Evolutionary conservation across 2,888 invertebrate genomes (phyloP).

Genomic region (Oscheius myriophilus): DNA sequence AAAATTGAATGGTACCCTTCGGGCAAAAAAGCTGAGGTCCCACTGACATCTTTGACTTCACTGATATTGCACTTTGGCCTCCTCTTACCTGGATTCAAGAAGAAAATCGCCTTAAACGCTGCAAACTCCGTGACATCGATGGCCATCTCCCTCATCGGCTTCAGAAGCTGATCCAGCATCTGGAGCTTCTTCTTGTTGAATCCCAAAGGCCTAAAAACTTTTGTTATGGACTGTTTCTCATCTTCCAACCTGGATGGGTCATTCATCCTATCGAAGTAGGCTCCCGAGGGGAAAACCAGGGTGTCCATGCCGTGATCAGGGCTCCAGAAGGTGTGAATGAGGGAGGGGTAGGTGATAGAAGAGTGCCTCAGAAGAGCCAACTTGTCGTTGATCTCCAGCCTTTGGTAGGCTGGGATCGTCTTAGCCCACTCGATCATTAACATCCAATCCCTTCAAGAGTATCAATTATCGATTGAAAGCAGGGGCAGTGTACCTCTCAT

Average conservation of each 20-base stretch:
- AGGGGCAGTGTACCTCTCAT: constrained; percentile 53
- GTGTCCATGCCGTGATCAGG: constrained; percentile 66
- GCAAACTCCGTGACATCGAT: constrained; percentile 68
- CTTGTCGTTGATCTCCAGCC: constrained; percentile 60
- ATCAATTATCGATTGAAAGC: background rate
- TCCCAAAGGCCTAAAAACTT: constrained; percentile 44
- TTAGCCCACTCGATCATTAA: constrained; percentile 71
- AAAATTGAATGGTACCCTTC: too few relatives aligned
- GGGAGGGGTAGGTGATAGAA: constrained; percentile 67
- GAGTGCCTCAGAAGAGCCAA: constrained; percentile 67
- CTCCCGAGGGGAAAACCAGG: constrained; percentile 68
- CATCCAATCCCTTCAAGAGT: constrained; percentile 45
- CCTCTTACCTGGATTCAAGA: constrained; percentile 66
- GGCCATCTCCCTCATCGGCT: constrained; percentile 63
- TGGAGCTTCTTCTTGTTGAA: constrained; percentile 62
- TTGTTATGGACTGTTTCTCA: background rate
- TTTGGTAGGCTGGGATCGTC: constrained; percentile 62
- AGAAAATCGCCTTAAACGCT: constrained; percentile 69
- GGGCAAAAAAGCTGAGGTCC: background rate
- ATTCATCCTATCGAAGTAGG: constrained; percentile 65
- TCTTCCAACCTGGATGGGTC: constrained; percentile 56
- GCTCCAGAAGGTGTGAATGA: constrained; percentile 68
- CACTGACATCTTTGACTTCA: background rate
- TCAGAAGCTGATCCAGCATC: constrained; percentile 68
- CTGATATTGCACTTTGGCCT: background rate